Evolutionary conservation across 2,797 vertebrate genomes (phyloP), one percentile per base, ranked within the genome.

Genomic region (Thamnophis elegans): DNA sequence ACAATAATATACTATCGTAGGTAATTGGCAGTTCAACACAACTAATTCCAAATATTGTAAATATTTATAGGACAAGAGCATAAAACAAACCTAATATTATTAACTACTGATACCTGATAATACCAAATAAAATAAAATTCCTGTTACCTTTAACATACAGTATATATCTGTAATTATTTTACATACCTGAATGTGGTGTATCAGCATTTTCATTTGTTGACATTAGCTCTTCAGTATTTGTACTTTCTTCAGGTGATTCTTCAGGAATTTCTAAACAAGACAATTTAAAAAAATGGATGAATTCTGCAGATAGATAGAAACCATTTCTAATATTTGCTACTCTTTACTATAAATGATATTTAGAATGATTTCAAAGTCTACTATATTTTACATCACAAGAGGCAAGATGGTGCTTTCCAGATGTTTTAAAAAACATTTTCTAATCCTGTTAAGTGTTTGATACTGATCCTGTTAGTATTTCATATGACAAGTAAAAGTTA

Each of bases 201-300:
- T 94, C 94, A 94, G 2, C n/a, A n/a, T 82, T 89, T 94, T 95
- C 94, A 93, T 96, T 95, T 92, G 73, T n/a, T 93, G 85, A 88
- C 91, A 93, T 87, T 42, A 78, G 68, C 62, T 97, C 96, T 90
- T 96, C 96, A 93, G 59, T 78, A 82, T 85, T 91, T 92, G 89
- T 5, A 0, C 91, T 93, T 92, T 96, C 94, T 86, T 96, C 95
- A n/a, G 73, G 90, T 93, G 94, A 95, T 87, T 97, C 96, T 93
- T 96, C 96, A 94, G 93, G 91, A 95, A n/a, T 14, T 92, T 90
- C 97, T 97, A 90, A 86, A 96, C 95, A 90, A 58, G 94, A 96
- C 54, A 25, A 95, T 59, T 91, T 91, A 65, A 55, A 42, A 89
- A 90, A 94, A 96, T 73, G 26, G 86, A 54, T 87, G 62, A 1